A percentile compares a stretch with the other conserved stretches of the same genome.
Conservation (phyloP, 2,113 vertebrate genomes). For the Pycnonotus jocosus region DNA sequence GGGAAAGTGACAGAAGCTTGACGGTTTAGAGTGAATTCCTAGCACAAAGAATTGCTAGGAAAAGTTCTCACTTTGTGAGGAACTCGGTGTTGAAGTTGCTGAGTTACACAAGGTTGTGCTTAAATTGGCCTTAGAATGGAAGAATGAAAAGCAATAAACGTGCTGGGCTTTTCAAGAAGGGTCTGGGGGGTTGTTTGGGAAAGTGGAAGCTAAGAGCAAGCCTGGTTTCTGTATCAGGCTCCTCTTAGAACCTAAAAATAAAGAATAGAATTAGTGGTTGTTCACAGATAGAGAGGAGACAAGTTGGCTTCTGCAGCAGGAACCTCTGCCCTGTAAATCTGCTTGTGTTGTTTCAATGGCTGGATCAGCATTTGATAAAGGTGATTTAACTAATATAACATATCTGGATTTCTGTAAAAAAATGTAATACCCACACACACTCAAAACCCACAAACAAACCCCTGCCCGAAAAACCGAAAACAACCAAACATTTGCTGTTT, state of each 20-base stretch:
- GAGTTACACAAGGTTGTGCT: background rate
- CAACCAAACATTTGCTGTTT: background rate
- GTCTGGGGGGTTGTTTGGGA: background rate
- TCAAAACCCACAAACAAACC: background rate
- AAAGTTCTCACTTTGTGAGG: conserved; percentile 21
- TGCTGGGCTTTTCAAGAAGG: conserved; percentile 32
- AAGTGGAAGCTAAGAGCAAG: background rate
- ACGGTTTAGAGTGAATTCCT: background rate
- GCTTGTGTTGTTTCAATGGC: background rate
- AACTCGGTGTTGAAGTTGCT: background rate
- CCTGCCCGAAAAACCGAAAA: fast-evolving
- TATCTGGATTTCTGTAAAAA: background rate
- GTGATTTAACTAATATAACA: background rate
- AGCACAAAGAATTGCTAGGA: background rate
- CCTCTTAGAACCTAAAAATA: background rate
- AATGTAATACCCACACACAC: background rate
- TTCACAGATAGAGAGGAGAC: background rate
- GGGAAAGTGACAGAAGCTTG: conserved; percentile 16
- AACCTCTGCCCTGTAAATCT: background rate
- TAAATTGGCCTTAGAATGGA: conserved; percentile 5
- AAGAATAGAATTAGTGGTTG: background rate
- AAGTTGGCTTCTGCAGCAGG: background rate
- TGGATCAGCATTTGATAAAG: background rate
- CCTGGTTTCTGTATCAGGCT: background rate
- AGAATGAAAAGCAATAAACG: conserved; percentile 23